Evolutionary conservation across 2,797 vertebrate genomes (phyloP).

Genomic region (Bufotes viridis): DNA sequence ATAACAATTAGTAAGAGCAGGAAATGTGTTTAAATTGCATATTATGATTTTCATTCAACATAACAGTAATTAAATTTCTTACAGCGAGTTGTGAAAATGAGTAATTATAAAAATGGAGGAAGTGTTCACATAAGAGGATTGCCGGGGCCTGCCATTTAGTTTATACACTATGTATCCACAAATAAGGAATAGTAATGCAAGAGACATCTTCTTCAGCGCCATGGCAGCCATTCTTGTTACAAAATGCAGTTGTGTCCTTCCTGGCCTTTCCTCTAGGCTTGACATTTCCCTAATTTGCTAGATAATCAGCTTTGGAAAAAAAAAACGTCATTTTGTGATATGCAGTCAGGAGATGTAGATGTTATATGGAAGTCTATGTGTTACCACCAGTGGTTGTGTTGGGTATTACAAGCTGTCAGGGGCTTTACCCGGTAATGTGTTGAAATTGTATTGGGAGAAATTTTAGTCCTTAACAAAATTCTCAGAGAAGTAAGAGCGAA

Average conservation of each 20-base stretch:
- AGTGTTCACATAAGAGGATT: conserved; percentile 15
- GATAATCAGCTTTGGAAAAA: too few relatives aligned
- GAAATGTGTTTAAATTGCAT: conserved; percentile 61
- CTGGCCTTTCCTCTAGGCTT: too few relatives aligned
- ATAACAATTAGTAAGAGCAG: conserved; percentile 58
- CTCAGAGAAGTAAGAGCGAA: too few relatives aligned
- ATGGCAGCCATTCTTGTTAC: not conserved
- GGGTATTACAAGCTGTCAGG: too few relatives aligned
- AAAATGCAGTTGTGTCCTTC: not conserved
- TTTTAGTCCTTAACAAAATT: too few relatives aligned
- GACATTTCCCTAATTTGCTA: too few relatives aligned
- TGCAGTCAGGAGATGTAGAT: too few relatives aligned
- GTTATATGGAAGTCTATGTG: too few relatives aligned
- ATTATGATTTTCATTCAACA: conserved; percentile 55
- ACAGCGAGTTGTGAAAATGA: conserved; percentile 40
- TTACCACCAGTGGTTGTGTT: too few relatives aligned
- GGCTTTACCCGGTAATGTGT: too few relatives aligned
- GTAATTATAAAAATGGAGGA: conserved; percentile 25
- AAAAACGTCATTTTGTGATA: too few relatives aligned
- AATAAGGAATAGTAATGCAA: not conserved
- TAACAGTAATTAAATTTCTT: conserved; percentile 60
- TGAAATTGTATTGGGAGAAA: too few relatives aligned
- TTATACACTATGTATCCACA: not conserved
- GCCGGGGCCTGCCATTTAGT: not conserved
- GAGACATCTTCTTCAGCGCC: not conserved